Base-by-base conservation (phyloP, 2,888 invertebrate species). In the Stenotaenia linearis region DNA sequence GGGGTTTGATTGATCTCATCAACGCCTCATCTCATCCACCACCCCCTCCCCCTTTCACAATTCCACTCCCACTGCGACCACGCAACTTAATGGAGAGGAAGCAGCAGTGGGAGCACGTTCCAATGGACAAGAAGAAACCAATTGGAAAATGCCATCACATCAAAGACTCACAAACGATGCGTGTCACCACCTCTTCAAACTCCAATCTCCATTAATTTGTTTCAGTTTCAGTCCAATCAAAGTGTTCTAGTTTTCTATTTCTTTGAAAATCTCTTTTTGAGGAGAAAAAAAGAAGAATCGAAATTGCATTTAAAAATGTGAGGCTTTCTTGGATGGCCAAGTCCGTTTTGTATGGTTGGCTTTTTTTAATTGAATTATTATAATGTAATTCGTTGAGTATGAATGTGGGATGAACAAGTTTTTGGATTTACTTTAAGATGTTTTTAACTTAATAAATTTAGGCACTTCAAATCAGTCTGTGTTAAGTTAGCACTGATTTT, bases 111-210 rank as follows among this genome's bases (percentile, higher is more conserved):
- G 61, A 61, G 61, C 61, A 61, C 61, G 61, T 61, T 61, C 61
- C 61, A 61, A 61, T 61, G 61, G 61, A 61, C 61, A 61, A 61
- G 61, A 61, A 61, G 61, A 61, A 61, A 61, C 61, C 61, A 61
- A 61, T 61, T 61, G 61, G 61, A 61, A 61, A 61, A 61, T 61
- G 61, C 61, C 61, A 15, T 61, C 61, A 25, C 61, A 61, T 61
- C 61, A 61, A 61, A 61, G 61, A 61, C 61, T 23, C 25, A 25
- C 61, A 61, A 61, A 61, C 61, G 61, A 61, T 61, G 61, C 61
- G 61, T 61, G 61, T 12, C 23, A 25, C 23, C 45, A 28, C 61
- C 23, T 10, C 10, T 61, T 61, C 61, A 25, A 61, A 61, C 61
- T 61, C 12, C 61, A 61, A 61, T 61, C 61, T 61, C 61, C 61